A percentile compares a stretch with the other conserved stretches of the same genome.
Evolutionary conservation across 2,888 invertebrate species (phyloP).

Genomic region (Myopa testacea): DNA sequence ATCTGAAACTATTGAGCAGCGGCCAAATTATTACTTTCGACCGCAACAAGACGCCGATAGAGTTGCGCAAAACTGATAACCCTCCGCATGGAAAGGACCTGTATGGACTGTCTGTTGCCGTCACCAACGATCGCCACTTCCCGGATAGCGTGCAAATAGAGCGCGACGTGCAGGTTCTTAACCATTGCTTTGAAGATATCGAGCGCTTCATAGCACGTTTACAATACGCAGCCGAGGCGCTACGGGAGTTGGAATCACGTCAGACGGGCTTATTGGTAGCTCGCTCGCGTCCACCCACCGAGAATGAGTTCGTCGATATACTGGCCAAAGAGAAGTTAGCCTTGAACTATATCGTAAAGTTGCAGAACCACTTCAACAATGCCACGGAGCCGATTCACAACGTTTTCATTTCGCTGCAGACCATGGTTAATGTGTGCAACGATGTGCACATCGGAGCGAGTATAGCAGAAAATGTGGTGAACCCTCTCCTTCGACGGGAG

Average conservation of each 20-base stretch:
- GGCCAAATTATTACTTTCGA: constrained; percentile 72
- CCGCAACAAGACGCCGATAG: constrained; percentile 61
- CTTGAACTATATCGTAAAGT: constrained; percentile 92
- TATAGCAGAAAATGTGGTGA: constrained; percentile 85
- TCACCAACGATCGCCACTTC: constrained; percentile 81
- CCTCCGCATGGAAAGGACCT: constrained; percentile 58
- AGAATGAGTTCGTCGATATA: constrained; percentile 95
- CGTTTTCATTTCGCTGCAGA: constrained; percentile 93
- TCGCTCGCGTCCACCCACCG: constrained; percentile 94
- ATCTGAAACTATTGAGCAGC: constrained; percentile 77
- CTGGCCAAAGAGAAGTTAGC: constrained; percentile 98
- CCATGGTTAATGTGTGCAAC: constrained; percentile 96
- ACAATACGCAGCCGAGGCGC: constrained; percentile 96
- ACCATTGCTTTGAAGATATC: constrained; percentile 98
- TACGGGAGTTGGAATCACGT: constrained; percentile 89
- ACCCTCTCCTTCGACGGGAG: constrained; percentile 91
- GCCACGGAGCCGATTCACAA: constrained; percentile 97
- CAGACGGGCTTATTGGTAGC: constrained; percentile 89
- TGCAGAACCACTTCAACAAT: constrained; percentile 97
- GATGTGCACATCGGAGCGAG: constrained; percentile 85
- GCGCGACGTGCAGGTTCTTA: constrained; percentile 92
- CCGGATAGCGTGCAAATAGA: constrained; percentile 94
- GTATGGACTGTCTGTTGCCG: constrained; percentile 62
- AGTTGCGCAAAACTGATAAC: constrained; percentile 53
- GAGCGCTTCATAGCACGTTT: constrained; percentile 97